These are phyloP conservation scores for Discoglossus pictus DNA, from an alignment of 2,797 vertebrate genomes.

Conservation along the genomic window DNA sequence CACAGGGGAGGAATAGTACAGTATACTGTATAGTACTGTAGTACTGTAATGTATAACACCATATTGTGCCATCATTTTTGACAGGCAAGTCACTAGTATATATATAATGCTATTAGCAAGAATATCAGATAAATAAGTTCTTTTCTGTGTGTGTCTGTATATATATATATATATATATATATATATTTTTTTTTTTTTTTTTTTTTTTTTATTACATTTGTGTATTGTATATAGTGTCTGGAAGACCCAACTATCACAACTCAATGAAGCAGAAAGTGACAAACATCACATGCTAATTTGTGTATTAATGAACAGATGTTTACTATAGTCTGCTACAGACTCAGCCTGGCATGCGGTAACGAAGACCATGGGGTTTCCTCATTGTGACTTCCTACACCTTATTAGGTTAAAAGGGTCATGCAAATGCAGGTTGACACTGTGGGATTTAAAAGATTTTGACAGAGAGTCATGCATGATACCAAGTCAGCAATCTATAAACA, in stretches of 20 bases:
- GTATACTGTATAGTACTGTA: no score
- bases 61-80: no score
- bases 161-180: not conserved
- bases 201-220: no score
- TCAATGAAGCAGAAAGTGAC: not conserved
- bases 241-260: no score
- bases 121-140: no score
- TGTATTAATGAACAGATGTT: constrained; percentile 39
- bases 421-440: constrained; percentile 22
- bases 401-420: constrained; percentile 39
- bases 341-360: constrained; percentile 21
- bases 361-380: constrained; percentile 31
- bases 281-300: constrained; percentile 18
- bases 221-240: no score
- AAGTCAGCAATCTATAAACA: constrained; percentile 32
- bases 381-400: constrained; percentile 24
- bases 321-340: constrained; percentile 3
- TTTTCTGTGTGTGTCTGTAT: no score
- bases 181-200: no score
- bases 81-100: no score
- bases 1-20: no score
- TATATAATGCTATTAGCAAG: no score
- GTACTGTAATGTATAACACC: no score
- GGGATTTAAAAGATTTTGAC: constrained; percentile 43
- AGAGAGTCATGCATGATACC: constrained; percentile 39